Evolutionary conservation across 2,113 vertebrate genomes (phyloP).

Genomic region (Nematolebias whitei): DNA sequence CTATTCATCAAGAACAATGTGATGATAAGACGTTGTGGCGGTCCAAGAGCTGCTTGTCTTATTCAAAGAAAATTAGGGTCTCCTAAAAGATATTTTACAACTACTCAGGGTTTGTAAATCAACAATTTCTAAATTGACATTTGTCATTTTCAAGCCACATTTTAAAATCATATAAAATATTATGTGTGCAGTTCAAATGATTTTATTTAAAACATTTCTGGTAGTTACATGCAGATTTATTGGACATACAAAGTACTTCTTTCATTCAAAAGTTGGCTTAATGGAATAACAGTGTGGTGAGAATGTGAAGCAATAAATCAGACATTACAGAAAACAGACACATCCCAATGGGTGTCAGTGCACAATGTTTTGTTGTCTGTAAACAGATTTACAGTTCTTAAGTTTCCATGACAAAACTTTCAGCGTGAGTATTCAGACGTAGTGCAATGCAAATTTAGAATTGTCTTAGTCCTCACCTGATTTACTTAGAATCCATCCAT

Average conservation of each 20-base stretch:
- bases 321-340: not conserved
- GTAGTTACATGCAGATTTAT: not conserved
- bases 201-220: not conserved
- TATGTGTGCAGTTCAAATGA: not conserved
- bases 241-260: not conserved
- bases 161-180: not conserved
- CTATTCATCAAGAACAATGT: constrained; percentile 78
- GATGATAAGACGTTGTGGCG: constrained; percentile 70
- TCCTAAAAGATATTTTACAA: constrained; percentile 43
- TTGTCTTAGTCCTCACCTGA: no score
- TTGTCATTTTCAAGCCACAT: not conserved
- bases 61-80: constrained; percentile 55
- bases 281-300: not conserved
- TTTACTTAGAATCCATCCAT: no score
- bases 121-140: not conserved
- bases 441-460: not conserved
- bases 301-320: not conserved
- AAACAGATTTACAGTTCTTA: not conserved
- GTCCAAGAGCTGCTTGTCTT: constrained; percentile 55
- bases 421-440: not conserved
- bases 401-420: not conserved
- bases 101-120: constrained; percentile 20
- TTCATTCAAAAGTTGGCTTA: no score
- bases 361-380: not conserved
- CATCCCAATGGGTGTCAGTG: not conserved